These are phyloP conservation scores for Apodemus agrarius DNA, from an alignment of 2,797 vertebrate genomes.

Conservation along the genomic window DNA sequence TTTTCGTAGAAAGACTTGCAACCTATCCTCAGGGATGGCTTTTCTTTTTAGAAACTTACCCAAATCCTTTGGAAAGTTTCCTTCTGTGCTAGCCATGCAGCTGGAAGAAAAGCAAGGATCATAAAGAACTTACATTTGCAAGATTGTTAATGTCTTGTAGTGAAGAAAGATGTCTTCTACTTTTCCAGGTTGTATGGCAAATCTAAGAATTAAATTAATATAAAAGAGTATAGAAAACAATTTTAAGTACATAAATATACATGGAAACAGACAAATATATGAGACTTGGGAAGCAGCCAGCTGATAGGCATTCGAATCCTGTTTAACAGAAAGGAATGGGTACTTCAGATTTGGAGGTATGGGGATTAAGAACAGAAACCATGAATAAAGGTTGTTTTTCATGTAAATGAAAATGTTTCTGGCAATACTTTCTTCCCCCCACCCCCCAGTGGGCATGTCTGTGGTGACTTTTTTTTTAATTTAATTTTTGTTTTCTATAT, in stretches of 20 bases:
- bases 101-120: neutral
- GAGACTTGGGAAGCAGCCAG: neutral
- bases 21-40: constrained; percentile 19
- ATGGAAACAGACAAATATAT: neutral
- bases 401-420: neutral
- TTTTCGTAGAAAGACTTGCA: neutral
- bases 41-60: constrained; percentile 23
- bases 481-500: no score
- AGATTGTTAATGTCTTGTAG: neutral
- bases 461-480: no score
- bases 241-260: neutral
- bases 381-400: neutral
- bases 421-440: neutral
- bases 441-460: no score
- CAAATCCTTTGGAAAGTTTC: neutral
- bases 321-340: neutral
- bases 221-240: neutral
- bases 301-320: neutral
- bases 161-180: neutral
- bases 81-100: neutral
- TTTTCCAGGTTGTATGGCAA: neutral
- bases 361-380: neutral
- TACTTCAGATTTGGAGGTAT: neutral
- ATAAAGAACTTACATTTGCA: neutral
- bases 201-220: neutral